Evolutionary conservation across 1,140 invertebrate genomes (phyloP), one percentile per base, ranked within the genome.

Genomic region (Latrodectus geometricus): DNA sequence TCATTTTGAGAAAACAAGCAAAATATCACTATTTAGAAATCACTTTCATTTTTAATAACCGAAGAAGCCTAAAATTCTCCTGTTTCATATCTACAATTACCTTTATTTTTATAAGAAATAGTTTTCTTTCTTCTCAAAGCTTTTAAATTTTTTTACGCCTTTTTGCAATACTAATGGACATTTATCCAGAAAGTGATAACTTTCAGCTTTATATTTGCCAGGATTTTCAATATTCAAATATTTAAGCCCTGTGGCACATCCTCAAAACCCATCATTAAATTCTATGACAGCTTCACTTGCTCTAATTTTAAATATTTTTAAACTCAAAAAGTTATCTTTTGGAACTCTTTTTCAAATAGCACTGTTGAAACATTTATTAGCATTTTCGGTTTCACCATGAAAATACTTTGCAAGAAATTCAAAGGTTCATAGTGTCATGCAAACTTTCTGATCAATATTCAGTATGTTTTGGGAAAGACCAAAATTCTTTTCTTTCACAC

Each of bases 361-460:
- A n/a, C 48, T 50, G 21, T 86, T 86, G 48, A 83, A 78, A 68
- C 12, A 48, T 70, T 56, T 77, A 48, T 85, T 85, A 23, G n/a
- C 17, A 49, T 85, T 86, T 81, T 86, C 78, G 14, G 84, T 86
- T 20, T 81, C 66, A 17, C 84, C 84, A 49, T 86, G 77, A 68
- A 86, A 65, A 50, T 77, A 86, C 50, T 82, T 86, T 23, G 20
- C n/a, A n/a, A 86, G 49, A 35, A 86, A 21, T 52, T 74, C 65
- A 11, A 14, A 3, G 8, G 9, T 21, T 20, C 66, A 69, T 12
- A 86, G 21, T 21, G 76, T 50, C 49, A 74, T 17, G 48, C 76
- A 83, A 48, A 74, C 69, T 54, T 68, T 68, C 70, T 83, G 75
- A 3, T 9, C 52, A 21, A 48, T 20, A 48, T 83, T 76, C 4